Evolutionary conservation across 2,797 vertebrate genomes (phyloP).

Genomic region (Alca torda): DNA sequence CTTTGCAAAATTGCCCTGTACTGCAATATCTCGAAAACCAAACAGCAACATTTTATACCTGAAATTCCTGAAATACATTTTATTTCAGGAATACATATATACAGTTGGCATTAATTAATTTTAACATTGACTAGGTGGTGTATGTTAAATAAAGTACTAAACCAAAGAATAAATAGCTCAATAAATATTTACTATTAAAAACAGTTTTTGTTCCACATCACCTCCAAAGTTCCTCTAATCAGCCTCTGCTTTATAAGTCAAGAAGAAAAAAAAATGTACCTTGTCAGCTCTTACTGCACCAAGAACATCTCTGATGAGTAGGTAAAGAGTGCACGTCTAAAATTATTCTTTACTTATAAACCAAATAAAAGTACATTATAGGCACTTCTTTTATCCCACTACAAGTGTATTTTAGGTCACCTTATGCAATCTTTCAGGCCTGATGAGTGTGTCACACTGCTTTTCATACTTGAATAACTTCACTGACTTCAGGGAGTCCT

Average conservation of each 20-base stretch:
- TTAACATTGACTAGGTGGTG: neutral
- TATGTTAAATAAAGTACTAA: neutral
- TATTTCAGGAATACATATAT: neutral
- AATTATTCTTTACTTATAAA: neutral
- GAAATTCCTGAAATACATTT: neutral
- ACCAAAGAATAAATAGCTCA: neutral
- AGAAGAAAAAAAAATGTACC: neutral
- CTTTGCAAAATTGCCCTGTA: neutral
- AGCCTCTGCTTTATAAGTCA: neutral
- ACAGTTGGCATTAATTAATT: neutral
- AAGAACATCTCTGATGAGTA: neutral
- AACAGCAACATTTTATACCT: neutral
- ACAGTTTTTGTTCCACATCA: neutral
- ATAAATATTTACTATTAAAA: constrained; percentile 13
- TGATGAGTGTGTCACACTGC: neutral
- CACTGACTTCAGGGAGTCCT: neutral
- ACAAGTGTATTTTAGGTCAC: neutral
- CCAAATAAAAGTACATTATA: neutral
- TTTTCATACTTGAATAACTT: constrained; percentile 7
- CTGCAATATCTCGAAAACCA: neutral
- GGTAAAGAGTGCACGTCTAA: neutral
- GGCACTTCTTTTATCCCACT: neutral
- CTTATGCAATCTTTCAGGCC: neutral
- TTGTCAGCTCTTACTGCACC: neutral
- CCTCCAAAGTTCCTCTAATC: neutral